Conservation (phyloP, 2,113 vertebrate genomes). For the Scytalopus superciliaris region DNA sequence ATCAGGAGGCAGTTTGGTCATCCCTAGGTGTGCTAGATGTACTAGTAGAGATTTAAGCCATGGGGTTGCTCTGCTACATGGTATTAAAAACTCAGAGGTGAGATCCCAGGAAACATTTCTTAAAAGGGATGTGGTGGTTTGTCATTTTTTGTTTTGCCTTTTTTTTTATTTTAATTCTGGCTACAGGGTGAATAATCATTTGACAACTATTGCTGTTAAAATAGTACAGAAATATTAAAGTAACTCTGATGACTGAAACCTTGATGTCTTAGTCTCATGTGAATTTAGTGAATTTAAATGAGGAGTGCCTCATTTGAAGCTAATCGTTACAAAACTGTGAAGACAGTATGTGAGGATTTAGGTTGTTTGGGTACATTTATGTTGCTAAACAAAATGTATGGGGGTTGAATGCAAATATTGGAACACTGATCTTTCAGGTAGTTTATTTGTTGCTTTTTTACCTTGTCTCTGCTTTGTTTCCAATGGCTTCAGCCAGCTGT, state of each 20-base stretch:
- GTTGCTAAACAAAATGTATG: neutral
- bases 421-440: neutral
- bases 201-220: neutral
- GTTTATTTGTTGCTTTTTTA: neutral
- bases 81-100: neutral
- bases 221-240: neutral
- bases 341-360: neutral
- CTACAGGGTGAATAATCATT: neutral
- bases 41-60: neutral
- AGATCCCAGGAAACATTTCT: neutral
- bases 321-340: neutral
- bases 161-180: neutral
- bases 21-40: neutral
- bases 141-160: neutral
- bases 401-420: neutral
- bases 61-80: neutral
- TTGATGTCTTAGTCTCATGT: neutral
- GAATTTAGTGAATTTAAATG: neutral
- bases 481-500: neutral
- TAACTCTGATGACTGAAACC: neutral
- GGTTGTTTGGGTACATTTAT: neutral
- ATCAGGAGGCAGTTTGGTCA: neutral
- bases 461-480: neutral
- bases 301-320: neutral
- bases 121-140: neutral